Percentiles rank a stretch among this genome's conserved stretches.
Conservation (phyloP, 35 echinoderm and acorn worm genomes). For the Amphiura filiformis region DNA sequence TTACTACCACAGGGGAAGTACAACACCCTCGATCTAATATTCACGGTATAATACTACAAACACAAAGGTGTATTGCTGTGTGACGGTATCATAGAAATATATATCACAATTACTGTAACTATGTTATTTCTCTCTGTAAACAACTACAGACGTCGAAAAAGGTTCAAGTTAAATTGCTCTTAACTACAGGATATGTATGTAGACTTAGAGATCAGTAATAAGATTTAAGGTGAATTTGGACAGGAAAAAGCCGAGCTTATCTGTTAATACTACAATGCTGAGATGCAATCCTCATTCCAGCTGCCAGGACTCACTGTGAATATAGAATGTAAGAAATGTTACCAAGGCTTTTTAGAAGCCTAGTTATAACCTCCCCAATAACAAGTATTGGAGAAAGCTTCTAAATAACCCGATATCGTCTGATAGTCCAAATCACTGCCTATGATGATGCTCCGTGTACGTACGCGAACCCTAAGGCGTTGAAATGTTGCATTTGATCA, state of each 20-base stretch:
- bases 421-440: neutral
- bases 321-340: neutral
- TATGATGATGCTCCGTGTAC: neutral
- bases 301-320: neutral
- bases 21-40: too few species aligned
- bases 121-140: neutral
- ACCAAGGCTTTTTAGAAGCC: neutral
- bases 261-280: neutral
- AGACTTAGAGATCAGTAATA: neutral
- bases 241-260: neutral
- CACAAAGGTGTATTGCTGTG: too few species aligned
- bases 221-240: slow-evolving; percentile 7
- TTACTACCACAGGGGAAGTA: too few species aligned
- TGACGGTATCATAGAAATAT: too few species aligned
- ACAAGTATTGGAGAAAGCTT: neutral
- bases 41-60: too few species aligned
- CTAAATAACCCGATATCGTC: neutral
- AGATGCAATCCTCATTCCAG: neutral
- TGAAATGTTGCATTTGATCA: neutral
- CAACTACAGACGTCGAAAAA: neutral
- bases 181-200: neutral
- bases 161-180: neutral
- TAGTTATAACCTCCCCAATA: neutral
- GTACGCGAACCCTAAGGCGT: neutral
- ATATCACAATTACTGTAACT: neutral